Evolutionary conservation across 2,888 invertebrate species (phyloP), one percentile per base, ranked within the genome.

Genomic region (Drosophila subsilvestris): DNA sequence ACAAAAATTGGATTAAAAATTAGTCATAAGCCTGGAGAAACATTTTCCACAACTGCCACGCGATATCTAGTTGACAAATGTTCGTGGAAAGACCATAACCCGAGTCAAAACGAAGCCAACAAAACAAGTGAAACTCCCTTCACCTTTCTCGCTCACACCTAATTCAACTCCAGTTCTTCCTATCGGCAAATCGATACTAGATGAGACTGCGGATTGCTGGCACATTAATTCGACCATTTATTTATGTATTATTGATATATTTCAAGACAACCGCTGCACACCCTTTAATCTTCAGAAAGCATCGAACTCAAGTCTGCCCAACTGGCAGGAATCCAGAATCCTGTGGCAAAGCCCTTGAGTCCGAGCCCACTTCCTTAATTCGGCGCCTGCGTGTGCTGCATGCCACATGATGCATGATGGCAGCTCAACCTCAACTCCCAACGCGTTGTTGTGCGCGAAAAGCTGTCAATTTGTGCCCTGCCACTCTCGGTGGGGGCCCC

Each of bases 221-320:
- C n/a, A n/a, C n/a, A n/a, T n/a, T n/a, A n/a, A 60, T 63, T 29
- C 29, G 27, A 49, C 47, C 59, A 67, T 79, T 74, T 76, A 78
- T 76, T 76, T 76, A 74, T 79, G n/a, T n/a, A n/a, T 63, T 57
- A 65, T 14, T 20, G 25, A 47, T 63, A 79, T 80, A 78, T 80
- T 78, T 76, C 32, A 37, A 67, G 58, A 80, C 72, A 75, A 79
- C 80, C 80, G 79, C 58, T 47, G 58, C 44, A 32, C 45, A 20
- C 18, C 18, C 17, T 18, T 8, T 37, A 42, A 10, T 12, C 14
- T 5, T 25, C 43, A 9, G 10, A 42, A 53, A 45, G 25, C 44
- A 44, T n/a, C 5, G 14, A 14, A 49, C 22, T n/a, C 37, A 43
- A 27, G 17, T n/a, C n/a, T n/a, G n/a, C n/a, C n/a, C n/a, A n/a